Conservation (phyloP, 2,888 invertebrate genomes). For the Lycaena phlaeas region DNA sequence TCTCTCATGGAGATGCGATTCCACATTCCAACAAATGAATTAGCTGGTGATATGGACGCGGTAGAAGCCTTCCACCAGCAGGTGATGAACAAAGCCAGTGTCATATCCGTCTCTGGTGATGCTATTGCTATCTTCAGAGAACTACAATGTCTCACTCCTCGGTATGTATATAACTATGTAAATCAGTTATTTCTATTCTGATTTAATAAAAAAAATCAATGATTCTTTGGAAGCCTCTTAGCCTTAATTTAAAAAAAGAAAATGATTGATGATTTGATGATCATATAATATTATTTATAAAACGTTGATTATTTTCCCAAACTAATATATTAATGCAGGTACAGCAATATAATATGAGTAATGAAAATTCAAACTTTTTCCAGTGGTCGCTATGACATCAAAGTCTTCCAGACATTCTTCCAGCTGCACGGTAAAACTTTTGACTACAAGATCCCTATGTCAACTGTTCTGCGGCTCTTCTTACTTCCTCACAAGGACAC, state of each 20-base stretch:
- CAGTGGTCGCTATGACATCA: conserved; percentile 97
- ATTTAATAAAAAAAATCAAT: too few species aligned
- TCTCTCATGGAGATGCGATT: conserved; percentile 98
- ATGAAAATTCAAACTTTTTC: too few species aligned
- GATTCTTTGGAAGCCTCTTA: too few species aligned
- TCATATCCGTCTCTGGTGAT: conserved; percentile 97
- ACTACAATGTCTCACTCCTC: conserved; percentile 97
- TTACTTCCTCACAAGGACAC: conserved; percentile 96
- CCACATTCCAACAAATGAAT: conserved; percentile 94
- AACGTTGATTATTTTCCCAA: too few species aligned
- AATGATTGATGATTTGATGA: too few species aligned
- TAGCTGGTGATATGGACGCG: conserved; percentile 89
- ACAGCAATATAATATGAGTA: too few species aligned
- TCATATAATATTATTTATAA: too few species aligned
- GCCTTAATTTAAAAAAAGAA: too few species aligned
- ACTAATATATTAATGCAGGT: too few species aligned
- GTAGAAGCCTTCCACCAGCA: conserved; percentile 98
- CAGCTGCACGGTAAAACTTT: conserved; percentile 95
- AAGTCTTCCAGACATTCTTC: conserved; percentile 83
- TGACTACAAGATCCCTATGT: conserved; percentile 99
- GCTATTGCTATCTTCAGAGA: conserved; percentile 97
- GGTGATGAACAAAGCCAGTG: conserved; percentile 97
- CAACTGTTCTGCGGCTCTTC: conserved; percentile 94
- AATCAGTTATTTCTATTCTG: too few species aligned
- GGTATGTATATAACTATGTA: too few species aligned